These are phyloP conservation scores for Polietes domitor DNA, from an alignment of 2,888 invertebrate genomes.

Conservation along the genomic window DNA sequence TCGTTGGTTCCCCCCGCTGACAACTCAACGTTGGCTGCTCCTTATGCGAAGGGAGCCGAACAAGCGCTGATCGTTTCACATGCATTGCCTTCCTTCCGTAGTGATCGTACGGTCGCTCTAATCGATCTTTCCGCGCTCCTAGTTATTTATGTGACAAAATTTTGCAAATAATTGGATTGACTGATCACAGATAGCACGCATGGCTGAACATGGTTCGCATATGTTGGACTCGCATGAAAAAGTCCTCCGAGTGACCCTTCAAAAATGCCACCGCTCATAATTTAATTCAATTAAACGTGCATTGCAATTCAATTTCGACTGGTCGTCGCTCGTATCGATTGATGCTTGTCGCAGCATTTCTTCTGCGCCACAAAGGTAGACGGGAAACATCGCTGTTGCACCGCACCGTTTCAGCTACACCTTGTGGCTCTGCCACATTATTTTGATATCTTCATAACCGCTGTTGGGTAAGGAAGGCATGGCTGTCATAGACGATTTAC, in stretches of 20 bases:
- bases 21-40: background rate
- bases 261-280: conserved; percentile 70
- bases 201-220: conserved; percentile 59
- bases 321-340: conserved; percentile 46
- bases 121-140: conserved; percentile 68
- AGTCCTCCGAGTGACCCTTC: conserved; percentile 48
- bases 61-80: conserved; percentile 31
- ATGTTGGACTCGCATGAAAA: conserved; percentile 36
- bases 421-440: conserved; percentile 42
- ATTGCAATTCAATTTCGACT: conserved; percentile 70
- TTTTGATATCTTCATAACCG: conserved; percentile 63
- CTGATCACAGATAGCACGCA: conserved; percentile 78
- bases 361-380: background rate
- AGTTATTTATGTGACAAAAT: conserved; percentile 81
- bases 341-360: conserved; percentile 26
- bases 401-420: conserved; percentile 36
- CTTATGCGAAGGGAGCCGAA: conserved; percentile 1
- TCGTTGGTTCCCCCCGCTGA: background rate
- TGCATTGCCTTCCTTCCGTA: conserved; percentile 18
- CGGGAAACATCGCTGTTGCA: background rate
- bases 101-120: conserved; percentile 38
- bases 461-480: conserved; percentile 45
- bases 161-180: conserved; percentile 81
- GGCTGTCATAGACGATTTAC: conserved; percentile 54
- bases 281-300: conserved; percentile 80